Percentiles rank a stretch among this genome's conserved stretches.
phyloP scores from a whole-genome alignment of 2,113 vertebrate species.

The Alligator sinensis region DNA sequence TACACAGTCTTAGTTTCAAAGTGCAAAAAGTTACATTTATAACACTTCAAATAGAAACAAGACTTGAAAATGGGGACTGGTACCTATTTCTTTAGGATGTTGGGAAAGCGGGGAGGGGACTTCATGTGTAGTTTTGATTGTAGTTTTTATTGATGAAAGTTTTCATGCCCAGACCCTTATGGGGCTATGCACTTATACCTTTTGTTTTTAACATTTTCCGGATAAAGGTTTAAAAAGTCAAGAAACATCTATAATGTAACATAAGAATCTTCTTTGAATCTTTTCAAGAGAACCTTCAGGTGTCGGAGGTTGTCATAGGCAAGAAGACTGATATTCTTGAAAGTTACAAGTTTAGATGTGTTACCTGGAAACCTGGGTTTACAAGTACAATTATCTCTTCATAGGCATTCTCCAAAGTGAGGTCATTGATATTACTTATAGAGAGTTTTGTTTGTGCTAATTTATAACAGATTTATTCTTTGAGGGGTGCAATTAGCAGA shows the following conservation, averaged over 20 bases:
- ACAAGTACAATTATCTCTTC: neutral
- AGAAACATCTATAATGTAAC: too few relatives aligned
- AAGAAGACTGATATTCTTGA: neutral
- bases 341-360: neutral
- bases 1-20: neutral
- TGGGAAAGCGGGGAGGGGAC: too few relatives aligned
- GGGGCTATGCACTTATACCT: too few relatives aligned
- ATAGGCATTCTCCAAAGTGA: neutral
- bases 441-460: neutral
- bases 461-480: constrained; percentile 42
- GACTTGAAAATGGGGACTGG: too few relatives aligned
- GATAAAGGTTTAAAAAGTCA: too few relatives aligned
- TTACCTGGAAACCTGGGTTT: constrained; percentile 2
- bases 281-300: neutral
- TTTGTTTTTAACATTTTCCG: too few relatives aligned
- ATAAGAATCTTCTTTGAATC: neutral
- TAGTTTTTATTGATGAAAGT: too few relatives aligned
- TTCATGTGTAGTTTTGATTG: too few relatives aligned
- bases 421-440: neutral
- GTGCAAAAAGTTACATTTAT: neutral
- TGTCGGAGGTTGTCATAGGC: neutral
- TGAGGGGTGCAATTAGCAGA: constrained; percentile 63
- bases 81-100: too few relatives aligned
- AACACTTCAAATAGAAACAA: neutral
- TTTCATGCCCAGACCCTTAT: too few relatives aligned